Evolutionary conservation across 2,888 invertebrate genomes (phyloP).

Genomic region (Tipula unca): DNA sequence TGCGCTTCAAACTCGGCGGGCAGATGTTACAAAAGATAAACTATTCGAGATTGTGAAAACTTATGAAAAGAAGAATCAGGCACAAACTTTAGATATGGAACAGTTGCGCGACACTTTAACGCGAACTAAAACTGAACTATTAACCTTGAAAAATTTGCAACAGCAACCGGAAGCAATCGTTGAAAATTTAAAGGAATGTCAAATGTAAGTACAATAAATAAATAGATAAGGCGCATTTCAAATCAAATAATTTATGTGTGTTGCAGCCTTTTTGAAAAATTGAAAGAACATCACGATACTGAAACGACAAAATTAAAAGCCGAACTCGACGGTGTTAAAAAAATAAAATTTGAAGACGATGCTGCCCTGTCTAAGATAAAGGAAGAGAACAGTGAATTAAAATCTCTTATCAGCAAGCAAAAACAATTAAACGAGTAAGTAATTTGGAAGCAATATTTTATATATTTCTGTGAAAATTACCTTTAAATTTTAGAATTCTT

Average conservation of each 20-base stretch:
- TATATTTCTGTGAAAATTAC: neutral
- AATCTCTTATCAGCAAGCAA: constrained; percentile 29
- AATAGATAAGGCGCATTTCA: neutral
- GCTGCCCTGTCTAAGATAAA: constrained; percentile 25
- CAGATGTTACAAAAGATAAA: constrained; percentile 61
- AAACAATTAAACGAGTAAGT: constrained; percentile 26
- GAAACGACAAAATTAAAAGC: constrained; percentile 53
- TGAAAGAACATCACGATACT: constrained; percentile 61
- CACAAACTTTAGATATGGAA: constrained; percentile 37
- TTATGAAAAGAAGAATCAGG: constrained; percentile 63
- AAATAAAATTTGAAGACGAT: constrained; percentile 25
- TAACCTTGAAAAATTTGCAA: constrained; percentile 30
- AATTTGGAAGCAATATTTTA: neutral
- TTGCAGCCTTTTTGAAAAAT: constrained; percentile 59
- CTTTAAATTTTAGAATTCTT: constrained; percentile 23
- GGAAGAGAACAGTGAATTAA: constrained; percentile 28
- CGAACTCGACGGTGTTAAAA: constrained; percentile 28
- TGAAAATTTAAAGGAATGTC: constrained; percentile 63
- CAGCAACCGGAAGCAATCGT: constrained; percentile 35
- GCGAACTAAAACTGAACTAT: constrained; percentile 37
- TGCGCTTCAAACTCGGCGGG: constrained; percentile 48
- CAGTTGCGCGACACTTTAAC: constrained; percentile 38
- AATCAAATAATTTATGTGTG: neutral
- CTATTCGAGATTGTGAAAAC: constrained; percentile 62
- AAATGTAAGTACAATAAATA: constrained; percentile 42